Percentiles rank a stretch among this genome's conserved stretches.
Conservation (phyloP, 2,113 vertebrate genomes). For the Alectura lathami region DNA sequence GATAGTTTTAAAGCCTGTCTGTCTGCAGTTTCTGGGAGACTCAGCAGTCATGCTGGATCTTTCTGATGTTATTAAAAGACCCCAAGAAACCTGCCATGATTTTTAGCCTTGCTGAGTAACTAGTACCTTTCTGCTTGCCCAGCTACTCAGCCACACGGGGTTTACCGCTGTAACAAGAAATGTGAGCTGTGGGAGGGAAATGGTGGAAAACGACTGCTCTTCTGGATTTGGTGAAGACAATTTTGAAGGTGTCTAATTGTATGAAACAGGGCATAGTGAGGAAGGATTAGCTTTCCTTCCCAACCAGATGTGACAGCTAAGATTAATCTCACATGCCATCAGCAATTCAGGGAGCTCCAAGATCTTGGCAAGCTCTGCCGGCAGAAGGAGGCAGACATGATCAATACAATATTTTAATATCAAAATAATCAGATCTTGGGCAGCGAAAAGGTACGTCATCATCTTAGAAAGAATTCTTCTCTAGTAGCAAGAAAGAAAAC, state of each 20-base stretch:
- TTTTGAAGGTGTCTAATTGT: neutral
- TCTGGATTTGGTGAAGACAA: neutral
- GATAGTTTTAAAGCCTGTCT: neutral
- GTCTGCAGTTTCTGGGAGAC: rapidly evolving
- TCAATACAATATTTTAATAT: neutral
- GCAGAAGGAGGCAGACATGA: neutral
- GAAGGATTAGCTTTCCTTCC: neutral
- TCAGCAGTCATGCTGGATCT: neutral
- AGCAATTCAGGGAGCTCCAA: neutral
- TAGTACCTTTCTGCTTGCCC: neutral
- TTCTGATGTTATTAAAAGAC: neutral
- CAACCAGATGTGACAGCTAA: neutral
- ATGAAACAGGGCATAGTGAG: neutral
- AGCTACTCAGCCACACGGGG: neutral
- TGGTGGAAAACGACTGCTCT: neutral
- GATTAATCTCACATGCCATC: neutral
- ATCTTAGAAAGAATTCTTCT: neutral
- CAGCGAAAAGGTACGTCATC: neutral
- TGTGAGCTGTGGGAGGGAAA: neutral
- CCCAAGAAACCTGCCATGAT: neutral
- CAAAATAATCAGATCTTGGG: neutral
- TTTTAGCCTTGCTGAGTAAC: neutral
- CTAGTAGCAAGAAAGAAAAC: neutral
- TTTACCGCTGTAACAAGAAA: neutral
- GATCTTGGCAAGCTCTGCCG: neutral